Evolutionary conservation across 2,888 invertebrate species (phyloP).

Genomic region (Carcina quercana): DNA sequence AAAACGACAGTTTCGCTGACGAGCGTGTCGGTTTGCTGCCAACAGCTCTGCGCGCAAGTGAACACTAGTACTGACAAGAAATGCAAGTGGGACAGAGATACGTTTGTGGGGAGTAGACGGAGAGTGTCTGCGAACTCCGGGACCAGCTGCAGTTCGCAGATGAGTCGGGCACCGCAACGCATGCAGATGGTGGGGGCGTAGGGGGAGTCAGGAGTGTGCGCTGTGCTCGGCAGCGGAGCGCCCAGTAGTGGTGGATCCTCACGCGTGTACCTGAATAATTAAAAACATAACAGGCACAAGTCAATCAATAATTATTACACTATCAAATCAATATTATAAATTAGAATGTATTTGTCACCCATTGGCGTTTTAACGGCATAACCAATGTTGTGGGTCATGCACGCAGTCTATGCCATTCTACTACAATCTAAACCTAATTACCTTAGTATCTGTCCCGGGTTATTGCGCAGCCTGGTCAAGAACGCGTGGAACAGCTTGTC

Average conservation of each 20-base stretch:
- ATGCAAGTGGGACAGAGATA: conserved; percentile 77
- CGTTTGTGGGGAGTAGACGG: conserved; percentile 68
- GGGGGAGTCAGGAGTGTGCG: conserved; percentile 39
- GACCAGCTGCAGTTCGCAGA: conserved; percentile 89
- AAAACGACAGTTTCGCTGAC: conserved; percentile 83
- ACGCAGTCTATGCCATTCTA: too few species aligned
- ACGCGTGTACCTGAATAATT: conserved; percentile 81
- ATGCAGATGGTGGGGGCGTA: conserved; percentile 67
- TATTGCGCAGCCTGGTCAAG: conserved; percentile 79
- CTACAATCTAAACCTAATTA: conserved; percentile 36
- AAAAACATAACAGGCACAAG: too few species aligned
- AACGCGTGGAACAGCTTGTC: conserved; percentile 89
- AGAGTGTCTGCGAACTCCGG: conserved; percentile 86
- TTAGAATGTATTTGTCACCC: too few species aligned
- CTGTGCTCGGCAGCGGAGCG: conserved; percentile 74
- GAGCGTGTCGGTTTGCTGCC: conserved; percentile 80
- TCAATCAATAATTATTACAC: too few species aligned
- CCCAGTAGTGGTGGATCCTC: conserved; percentile 80
- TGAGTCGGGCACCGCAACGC: conserved; percentile 81
- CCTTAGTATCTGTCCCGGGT: conserved; percentile 90
- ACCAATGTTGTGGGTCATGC: neutral
- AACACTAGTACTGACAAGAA: conserved; percentile 91
- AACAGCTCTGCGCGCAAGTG: conserved; percentile 90
- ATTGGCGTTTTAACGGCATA: neutral
- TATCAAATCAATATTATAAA: too few species aligned